These are phyloP conservation scores for Clarias batrachus DNA, from an alignment of 2,113 vertebrate genomes.

Conservation along the genomic window DNA sequence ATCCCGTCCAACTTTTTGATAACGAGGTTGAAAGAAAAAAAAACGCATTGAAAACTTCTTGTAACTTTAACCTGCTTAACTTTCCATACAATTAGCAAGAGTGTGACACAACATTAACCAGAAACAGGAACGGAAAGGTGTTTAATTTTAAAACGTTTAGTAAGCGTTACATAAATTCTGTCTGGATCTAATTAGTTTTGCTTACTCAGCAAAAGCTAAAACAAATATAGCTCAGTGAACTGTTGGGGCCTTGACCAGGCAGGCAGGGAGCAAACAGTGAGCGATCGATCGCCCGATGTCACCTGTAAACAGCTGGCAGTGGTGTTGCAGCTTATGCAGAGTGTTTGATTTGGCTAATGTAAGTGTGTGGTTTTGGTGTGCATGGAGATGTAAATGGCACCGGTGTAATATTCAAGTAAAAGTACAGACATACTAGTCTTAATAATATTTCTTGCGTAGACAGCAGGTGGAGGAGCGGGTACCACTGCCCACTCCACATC, in stretches of 20 bases:
- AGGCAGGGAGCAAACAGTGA: constrained; percentile 5
- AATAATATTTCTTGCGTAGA: neutral
- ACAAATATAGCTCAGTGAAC: constrained; percentile 9
- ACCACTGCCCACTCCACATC: neutral
- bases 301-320: neutral
- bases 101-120: neutral
- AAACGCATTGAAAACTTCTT: too few relatives aligned
- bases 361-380: constrained; percentile 14
- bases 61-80: neutral
- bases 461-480: neutral
- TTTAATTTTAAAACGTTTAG: neutral
- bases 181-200: neutral
- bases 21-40: neutral
- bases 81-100: too few relatives aligned
- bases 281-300: constrained; percentile 1
- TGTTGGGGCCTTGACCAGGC: constrained; percentile 20
- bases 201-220: constrained; percentile 15
- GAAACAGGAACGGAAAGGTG: neutral
- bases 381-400: neutral
- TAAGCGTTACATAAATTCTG: neutral
- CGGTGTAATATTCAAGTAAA: neutral
- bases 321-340: neutral
- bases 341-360: constrained; percentile 11
- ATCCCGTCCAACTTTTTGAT: neutral
- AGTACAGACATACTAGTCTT: neutral